phyloP scores from a whole-genome alignment of 2,797 vertebrate species.

The Echiichthys vipera region DNA sequence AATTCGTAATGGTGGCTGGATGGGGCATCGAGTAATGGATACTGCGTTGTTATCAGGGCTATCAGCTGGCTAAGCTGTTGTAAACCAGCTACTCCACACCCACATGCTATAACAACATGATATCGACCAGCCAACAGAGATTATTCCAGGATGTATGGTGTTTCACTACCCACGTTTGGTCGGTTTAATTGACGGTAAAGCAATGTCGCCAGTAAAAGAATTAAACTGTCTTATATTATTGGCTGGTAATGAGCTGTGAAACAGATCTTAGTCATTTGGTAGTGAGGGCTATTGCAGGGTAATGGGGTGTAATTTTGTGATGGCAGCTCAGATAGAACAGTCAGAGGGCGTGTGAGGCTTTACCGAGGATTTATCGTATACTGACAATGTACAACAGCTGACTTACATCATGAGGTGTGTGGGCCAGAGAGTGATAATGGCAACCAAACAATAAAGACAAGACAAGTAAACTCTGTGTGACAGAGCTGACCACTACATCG shows the following conservation, averaged over 20 bases:
- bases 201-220: conserved; percentile 52
- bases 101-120: conserved; percentile 55
- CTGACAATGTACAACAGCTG: conserved; percentile 21
- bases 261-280: conserved; percentile 50
- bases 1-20: conserved; percentile 69
- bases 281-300: conserved; percentile 55
- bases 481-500: conserved; percentile 39
- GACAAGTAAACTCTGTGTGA: conserved; percentile 45
- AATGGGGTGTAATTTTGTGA: conserved; percentile 66
- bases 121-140: conserved; percentile 45
- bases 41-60: conserved; percentile 68
- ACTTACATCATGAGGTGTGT: conserved; percentile 43
- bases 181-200: conserved; percentile 40
- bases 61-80: conserved; percentile 74
- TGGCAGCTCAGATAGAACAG: conserved; percentile 47
- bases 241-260: conserved; percentile 69
- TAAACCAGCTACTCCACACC: conserved; percentile 57
- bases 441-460: conserved; percentile 52
- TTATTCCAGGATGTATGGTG: conserved; percentile 38
- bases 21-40: conserved; percentile 72
- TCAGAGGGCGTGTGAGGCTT: conserved; percentile 16
- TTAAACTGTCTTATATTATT: conserved; percentile 46
- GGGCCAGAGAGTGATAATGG: conserved; percentile 15
- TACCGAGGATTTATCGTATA: conserved; percentile 22
- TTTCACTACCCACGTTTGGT: conserved; percentile 33